Evolutionary conservation across 2,888 invertebrate species (phyloP), one percentile per base, ranked within the genome.

Genomic region (Hirtodrosophila trivittata): DNA sequence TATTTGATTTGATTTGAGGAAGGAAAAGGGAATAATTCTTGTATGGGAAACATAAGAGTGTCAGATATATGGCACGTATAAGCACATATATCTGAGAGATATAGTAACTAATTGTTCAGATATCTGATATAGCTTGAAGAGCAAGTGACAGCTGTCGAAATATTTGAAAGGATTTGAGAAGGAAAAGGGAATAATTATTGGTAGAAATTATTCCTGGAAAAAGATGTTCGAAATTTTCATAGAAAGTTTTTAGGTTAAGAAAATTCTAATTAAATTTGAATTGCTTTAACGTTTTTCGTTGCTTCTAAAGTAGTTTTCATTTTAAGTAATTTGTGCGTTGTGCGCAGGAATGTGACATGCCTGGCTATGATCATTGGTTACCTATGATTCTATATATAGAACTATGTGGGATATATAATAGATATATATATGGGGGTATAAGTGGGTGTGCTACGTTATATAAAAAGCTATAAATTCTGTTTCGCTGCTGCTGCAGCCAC

Each of bases 321-420:
- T 45, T 86, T 80, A 86, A 86, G 80, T 80, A 84, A 70, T 63
- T 77, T 69, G 81, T 76, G 86, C 84, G 72, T 75, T 62, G 60
- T 57, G 72, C 72, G 66, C 75, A 81, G 86, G 80, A 80, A 80
- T 80, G 80, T 81, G 84, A 80, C 72, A 71, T 39, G 51, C 50
- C 66, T 58, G 70, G 54, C 63, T 49, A 45, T 45, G 56, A 38
- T 45, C 26, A 55, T 41, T 21, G 55, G 10, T 28, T 46, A 54
- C 28, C 32, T 38, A 33, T 41, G 16, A 33, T 32, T 47, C 5
- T 21, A 21, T 41, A 49, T 46, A 7, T 62, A 9, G 59, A 18
- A 39, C 3, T 51, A 37, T 57, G 28, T 35, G 14, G 3, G 21
- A 26, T 37, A 49, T 49, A 10, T 26, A 26, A 10, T 18, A 42